Percentiles rank a stretch among this genome's conserved stretches.
phyloP scores from a whole-genome alignment of 1,140 invertebrate genomes.

The Cotesia glomerata region DNA sequence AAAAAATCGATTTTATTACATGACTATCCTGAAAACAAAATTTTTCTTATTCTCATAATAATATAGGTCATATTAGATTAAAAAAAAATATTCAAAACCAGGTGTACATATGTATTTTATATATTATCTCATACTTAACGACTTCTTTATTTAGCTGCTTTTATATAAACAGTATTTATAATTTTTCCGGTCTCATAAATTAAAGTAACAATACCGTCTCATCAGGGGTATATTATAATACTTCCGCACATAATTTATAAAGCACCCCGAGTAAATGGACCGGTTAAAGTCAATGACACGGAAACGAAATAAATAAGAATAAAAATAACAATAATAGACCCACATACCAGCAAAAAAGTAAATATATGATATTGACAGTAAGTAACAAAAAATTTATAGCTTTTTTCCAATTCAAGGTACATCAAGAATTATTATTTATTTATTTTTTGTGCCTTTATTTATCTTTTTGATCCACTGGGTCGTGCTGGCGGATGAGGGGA shows the following conservation, averaged over 20 bases:
- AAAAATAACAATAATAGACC: conserved; percentile 21
- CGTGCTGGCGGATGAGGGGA: background rate
- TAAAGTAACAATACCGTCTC: too few relatives aligned
- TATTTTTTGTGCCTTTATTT: background rate
- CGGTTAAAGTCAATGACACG: conserved; percentile 10
- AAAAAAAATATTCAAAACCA: too few relatives aligned
- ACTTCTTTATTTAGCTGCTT: too few relatives aligned
- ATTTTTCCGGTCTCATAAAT: too few relatives aligned
- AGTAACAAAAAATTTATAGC: conserved; percentile 14
- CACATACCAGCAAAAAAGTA: background rate
- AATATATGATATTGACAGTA: background rate
- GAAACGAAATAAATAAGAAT: conserved; percentile 11
- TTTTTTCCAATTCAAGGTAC: background rate
- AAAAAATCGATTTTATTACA: too few relatives aligned
- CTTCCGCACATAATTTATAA: background rate
- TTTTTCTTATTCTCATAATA: too few relatives aligned
- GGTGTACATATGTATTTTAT: too few relatives aligned
- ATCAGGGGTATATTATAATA: background rate
- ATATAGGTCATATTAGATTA: too few relatives aligned
- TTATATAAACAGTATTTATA: too few relatives aligned
- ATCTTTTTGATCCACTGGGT: background rate
- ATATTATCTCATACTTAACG: too few relatives aligned
- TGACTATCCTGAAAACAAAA: too few relatives aligned
- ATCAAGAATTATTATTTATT: background rate
- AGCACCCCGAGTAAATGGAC: too few relatives aligned